Evolutionary conservation across 2,797 vertebrate species (phyloP).

Genomic region (Rhinoraja longicauda): DNA sequence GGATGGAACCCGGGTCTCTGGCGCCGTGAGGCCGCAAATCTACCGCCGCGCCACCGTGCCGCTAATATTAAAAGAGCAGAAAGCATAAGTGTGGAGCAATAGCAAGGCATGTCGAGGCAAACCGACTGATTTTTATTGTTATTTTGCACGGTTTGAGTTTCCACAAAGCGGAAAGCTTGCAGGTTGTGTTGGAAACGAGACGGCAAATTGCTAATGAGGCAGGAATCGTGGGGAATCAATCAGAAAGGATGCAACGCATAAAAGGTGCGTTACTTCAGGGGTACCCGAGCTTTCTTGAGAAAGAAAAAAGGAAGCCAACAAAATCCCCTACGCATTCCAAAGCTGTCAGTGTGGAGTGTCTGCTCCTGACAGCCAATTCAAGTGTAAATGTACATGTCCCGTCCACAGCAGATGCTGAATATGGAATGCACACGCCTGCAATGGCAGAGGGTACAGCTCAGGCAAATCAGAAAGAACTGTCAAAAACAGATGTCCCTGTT

Average conservation of each 20-base stretch:
- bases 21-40: too few relatives aligned
- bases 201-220: neutral
- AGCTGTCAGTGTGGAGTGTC: slow-evolving; percentile 77
- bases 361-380: slow-evolving; percentile 93
- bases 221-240: neutral
- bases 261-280: slow-evolving; percentile 50
- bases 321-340: slow-evolving; percentile 65
- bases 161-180: neutral
- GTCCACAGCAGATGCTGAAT: slow-evolving; percentile 81
- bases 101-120: neutral
- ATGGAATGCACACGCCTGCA: slow-evolving; percentile 80
- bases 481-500: slow-evolving; percentile 95
- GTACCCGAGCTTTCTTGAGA: slow-evolving; percentile 49
- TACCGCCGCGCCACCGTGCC: too few relatives aligned
- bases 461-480: slow-evolving; percentile 93
- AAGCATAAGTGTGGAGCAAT: neutral
- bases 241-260: neutral
- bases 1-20: too few relatives aligned
- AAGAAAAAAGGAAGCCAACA: slow-evolving; percentile 47
- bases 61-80: neutral
- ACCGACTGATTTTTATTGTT: neutral
- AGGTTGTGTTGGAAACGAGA: neutral
- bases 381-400: slow-evolving; percentile 89
- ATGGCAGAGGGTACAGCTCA: slow-evolving; percentile 83
- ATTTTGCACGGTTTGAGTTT: neutral